Conservation (phyloP, 2,113 vertebrate species). For the Serinus canaria region DNA sequence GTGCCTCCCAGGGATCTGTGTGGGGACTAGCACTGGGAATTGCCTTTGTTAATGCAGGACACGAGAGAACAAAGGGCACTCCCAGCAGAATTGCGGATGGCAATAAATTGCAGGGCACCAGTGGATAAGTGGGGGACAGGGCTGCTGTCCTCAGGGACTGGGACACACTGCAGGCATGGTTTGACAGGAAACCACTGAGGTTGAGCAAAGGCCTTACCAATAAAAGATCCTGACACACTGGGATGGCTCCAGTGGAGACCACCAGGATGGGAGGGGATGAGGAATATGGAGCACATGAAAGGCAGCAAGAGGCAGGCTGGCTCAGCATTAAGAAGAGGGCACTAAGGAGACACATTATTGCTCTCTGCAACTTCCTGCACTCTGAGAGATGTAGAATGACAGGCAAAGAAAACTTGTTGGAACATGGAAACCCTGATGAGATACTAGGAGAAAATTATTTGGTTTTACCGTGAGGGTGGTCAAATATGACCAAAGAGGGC, state of each 20-base stretch:
- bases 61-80: background rate
- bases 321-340: background rate
- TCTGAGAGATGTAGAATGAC: background rate
- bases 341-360: background rate
- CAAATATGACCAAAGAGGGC: background rate
- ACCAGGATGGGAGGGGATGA: background rate
- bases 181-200: background rate
- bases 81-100: background rate
- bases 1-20: background rate
- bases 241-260: background rate
- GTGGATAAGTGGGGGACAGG: background rate
- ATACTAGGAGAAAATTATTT: background rate
- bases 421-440: background rate
- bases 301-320: background rate
- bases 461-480: background rate
- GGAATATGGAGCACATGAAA: background rate
- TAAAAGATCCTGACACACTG: background rate
- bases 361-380: background rate
- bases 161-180: background rate
- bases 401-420: background rate
- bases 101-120: background rate
- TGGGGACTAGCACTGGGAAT: background rate
- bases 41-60: background rate
- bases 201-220: background rate
- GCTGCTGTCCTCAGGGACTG: background rate